Conservation (phyloP, 2,113 vertebrate species). For the Podarcis cretensis region DNA sequence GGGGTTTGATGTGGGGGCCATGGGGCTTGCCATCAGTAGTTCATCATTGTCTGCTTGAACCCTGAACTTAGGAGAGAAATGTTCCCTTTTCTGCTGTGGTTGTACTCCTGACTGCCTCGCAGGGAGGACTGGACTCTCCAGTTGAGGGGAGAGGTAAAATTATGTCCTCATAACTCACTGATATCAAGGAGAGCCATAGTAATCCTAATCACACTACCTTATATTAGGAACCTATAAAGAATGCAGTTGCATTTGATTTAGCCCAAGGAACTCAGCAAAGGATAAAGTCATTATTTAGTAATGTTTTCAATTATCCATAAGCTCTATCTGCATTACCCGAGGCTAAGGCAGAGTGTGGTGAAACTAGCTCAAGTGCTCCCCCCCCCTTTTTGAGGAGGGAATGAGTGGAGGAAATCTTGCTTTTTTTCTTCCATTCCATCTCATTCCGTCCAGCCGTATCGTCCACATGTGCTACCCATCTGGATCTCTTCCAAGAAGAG, state of each 20-base stretch:
- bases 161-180: background rate
- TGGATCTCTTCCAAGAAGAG: background rate
- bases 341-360: background rate
- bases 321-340: background rate
- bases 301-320: conserved; percentile 6
- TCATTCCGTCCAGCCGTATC: background rate
- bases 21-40: too few species aligned
- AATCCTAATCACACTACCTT: background rate
- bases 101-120: background rate
- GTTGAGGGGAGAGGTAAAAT: background rate
- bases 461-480: background rate
- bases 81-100: background rate
- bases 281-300: conserved; percentile 1
- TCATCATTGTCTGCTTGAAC: background rate
- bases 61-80: background rate
- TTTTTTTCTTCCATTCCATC: background rate
- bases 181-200: background rate
- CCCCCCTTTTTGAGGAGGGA: background rate
- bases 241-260: background rate
- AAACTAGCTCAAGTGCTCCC: background rate
- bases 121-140: background rate
- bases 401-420: background rate
- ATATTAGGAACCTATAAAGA: background rate
- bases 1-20: too few species aligned
- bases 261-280: background rate